A percentile compares a stretch with the other conserved stretches of the same genome.
Evolutionary conservation across 1,140 invertebrate genomes (phyloP).

Genomic region (Lordiphosa stackelbergi): DNA sequence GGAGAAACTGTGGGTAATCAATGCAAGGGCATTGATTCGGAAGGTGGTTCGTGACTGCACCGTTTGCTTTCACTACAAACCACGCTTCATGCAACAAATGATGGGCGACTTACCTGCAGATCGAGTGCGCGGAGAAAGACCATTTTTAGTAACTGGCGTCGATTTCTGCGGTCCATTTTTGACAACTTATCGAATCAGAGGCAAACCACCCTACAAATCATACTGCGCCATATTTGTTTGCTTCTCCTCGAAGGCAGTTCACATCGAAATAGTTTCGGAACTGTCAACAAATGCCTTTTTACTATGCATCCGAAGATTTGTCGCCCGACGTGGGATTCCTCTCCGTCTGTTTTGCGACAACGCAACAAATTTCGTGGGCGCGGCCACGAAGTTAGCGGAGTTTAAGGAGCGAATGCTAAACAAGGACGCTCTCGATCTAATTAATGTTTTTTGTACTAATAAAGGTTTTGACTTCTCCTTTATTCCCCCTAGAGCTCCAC

Average conservation of each 20-base stretch:
- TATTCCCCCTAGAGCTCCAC: no score
- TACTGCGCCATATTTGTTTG: neutral
- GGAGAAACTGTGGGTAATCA: neutral
- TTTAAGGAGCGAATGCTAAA: no score
- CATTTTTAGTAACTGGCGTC: neutral
- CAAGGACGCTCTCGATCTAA: no score
- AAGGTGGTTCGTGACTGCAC: neutral
- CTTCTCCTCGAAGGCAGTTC: slow-evolving; percentile 1
- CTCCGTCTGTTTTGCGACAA: neutral
- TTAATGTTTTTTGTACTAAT: no score
- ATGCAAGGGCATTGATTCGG: neutral
- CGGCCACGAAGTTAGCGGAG: no score
- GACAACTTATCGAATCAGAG: neutral
- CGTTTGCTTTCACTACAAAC: neutral
- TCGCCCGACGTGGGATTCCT: neutral
- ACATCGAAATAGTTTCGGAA: slow-evolving; percentile 3
- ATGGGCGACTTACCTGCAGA: slow-evolving; percentile 3
- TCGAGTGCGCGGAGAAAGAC: neutral
- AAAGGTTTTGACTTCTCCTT: no score
- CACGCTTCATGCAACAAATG: neutral
- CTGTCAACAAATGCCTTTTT: slow-evolving; percentile 1
- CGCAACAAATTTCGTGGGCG: no score
- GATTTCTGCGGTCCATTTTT: slow-evolving; percentile 2
- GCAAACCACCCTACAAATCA: slow-evolving; percentile 5
- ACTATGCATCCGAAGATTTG: slow-evolving; percentile 2